Evolutionary conservation across 1,140 invertebrate species (phyloP), one percentile per base, ranked within the genome.

Genomic region (Oscheius sp.): DNA sequence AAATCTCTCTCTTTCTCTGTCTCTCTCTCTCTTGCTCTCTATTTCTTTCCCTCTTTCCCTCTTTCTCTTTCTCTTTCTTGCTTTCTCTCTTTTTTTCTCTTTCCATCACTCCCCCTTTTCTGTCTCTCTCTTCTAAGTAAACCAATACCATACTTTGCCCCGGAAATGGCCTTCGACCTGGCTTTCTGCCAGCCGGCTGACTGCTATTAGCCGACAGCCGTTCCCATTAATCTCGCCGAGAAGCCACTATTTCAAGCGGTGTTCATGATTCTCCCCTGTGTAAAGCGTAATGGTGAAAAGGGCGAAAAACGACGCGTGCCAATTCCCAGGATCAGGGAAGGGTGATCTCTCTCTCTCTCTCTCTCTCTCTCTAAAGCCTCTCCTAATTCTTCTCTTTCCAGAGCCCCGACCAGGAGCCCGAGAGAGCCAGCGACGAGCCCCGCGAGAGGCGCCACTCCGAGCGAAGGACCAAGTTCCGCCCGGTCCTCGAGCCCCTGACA

Each of bases 401-500:
- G 75, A 76, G 75, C 42, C 75, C 75, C 1, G 75, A 76, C 36
- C 64, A 71, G 45, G 67, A 75, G 2, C 52, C 70, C 1, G 42
- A 67, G 18, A 46, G 26, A 34, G 62, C 46, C 18, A 20, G 36
- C 31, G 79, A 81, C 42, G 79, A 80, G 59, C 38, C 32, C 4
- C 59, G 78, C 38, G 79, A 81, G 29, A 77, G 77, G 28, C 34
- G 76, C 31, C 55, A 79, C 36, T 79, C 67, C 26, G 68, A 75
- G 23, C 29, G 42, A 34, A 59, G 77, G 45, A 32, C 59, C 34
- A 84, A 84, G 63, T 82, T 84, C 73, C 63, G 49, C 10, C 81
- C 81, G 10, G 80, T 82, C 7, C 64, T 82, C 3, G 79, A 78
- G 38, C 81, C 80, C n/a, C 55, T 82, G 18, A 52, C 63, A 49